phyloP scores from a whole-genome alignment of 1,140 invertebrate genomes.

The Tetragonula clypearis region DNA sequence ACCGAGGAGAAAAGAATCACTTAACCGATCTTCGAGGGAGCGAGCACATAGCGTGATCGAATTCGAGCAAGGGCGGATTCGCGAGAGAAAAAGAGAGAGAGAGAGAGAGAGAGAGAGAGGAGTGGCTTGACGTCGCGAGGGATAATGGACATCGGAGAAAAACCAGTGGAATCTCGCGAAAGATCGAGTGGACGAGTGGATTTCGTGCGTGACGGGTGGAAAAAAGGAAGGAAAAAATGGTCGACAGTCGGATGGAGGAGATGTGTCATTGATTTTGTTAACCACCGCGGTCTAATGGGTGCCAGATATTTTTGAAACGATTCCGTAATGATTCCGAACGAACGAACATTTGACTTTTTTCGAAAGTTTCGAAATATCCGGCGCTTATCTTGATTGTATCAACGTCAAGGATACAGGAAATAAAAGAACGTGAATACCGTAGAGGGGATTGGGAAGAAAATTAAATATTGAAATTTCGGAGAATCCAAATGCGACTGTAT shows the following conservation, averaged over 20 bases:
- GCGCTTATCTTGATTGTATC: too few relatives aligned
- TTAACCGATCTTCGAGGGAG: constrained; percentile 28
- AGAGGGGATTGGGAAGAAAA: too few relatives aligned
- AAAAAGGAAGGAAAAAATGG: neutral
- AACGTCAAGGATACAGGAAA: too few relatives aligned
- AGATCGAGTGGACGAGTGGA: neutral
- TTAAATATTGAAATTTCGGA: too few relatives aligned
- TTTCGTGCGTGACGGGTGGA: neutral
- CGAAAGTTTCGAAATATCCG: too few relatives aligned
- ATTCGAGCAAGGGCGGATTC: neutral
- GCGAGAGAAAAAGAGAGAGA: neutral
- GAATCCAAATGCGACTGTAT: too few relatives aligned
- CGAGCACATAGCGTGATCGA: neutral
- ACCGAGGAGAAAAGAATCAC: constrained; percentile 45
- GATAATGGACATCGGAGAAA: constrained; percentile 61
- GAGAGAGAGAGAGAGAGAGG: neutral
- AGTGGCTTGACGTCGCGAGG: constrained; percentile 5
- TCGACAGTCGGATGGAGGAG: neutral
- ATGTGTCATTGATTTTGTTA: neutral
- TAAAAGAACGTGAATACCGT: too few relatives aligned
- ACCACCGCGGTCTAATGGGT: neutral
- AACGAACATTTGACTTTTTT: too few relatives aligned
- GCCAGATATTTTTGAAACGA: neutral
- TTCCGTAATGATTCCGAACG: too few relatives aligned
- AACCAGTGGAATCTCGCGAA: constrained; percentile 21